A percentile compares a stretch with the other conserved stretches of the same genome.
phyloP scores from a whole-genome alignment of 2,888 invertebrate species.

The Campoplex capitator region DNA sequence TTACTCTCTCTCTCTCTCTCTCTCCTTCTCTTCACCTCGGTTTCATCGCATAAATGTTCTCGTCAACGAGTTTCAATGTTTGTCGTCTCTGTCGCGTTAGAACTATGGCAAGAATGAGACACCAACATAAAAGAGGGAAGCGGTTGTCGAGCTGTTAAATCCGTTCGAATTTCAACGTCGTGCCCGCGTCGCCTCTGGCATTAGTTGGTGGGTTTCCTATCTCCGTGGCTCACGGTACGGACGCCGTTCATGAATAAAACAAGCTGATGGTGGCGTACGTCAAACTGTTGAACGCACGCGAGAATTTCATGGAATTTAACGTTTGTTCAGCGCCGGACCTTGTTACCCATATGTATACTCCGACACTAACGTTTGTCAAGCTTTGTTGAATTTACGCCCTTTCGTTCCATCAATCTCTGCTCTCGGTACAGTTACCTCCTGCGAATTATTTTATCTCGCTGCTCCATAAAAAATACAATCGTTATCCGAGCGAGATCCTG shows the following conservation, averaged over 20 bases:
- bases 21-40: conserved; percentile 8
- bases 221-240: conserved; percentile 62
- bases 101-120: conserved; percentile 14
- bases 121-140: conserved; percentile 14
- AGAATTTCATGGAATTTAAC: conserved; percentile 70
- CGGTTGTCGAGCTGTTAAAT: conserved; percentile 70
- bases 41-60: conserved; percentile 55
- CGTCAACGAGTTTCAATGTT: conserved; percentile 49
- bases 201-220: conserved; percentile 62
- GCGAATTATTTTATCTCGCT: conserved; percentile 60
- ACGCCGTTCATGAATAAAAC: conserved; percentile 74
- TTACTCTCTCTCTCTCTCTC: conserved; percentile 14
- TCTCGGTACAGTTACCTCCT: conserved; percentile 22
- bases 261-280: conserved; percentile 70
- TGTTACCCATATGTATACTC: conserved; percentile 49
- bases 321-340: conserved; percentile 63
- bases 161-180: conserved; percentile 69
- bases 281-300: conserved; percentile 72
- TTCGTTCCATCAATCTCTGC: conserved; percentile 27
- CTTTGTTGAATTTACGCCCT: conserved; percentile 51
- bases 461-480: conserved; percentile 17
- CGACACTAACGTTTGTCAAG: conserved; percentile 35
- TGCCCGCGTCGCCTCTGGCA: conserved; percentile 62
- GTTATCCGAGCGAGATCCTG: conserved; percentile 51
- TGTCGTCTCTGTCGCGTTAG: conserved; percentile 41